Conservation (phyloP, 2,888 invertebrate species). For the Anoplius nigerrimus region DNA sequence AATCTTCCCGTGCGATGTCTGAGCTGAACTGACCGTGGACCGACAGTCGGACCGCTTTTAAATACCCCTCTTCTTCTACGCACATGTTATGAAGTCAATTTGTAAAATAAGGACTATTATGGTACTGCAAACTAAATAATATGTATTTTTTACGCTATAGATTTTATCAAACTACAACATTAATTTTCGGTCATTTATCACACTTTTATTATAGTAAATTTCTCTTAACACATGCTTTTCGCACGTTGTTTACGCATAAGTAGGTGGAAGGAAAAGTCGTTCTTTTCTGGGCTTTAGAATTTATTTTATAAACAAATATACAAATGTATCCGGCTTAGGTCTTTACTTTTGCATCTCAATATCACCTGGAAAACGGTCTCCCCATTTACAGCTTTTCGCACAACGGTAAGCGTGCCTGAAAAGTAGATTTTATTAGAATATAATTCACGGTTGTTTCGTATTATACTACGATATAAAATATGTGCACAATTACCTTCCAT, state of each 20-base stretch:
- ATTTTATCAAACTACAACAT: no score
- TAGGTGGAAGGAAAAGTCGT: no score
- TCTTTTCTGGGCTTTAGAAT: no score
- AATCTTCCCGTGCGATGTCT: conserved; percentile 48
- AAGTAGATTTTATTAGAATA: no score
- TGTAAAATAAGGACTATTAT: not conserved
- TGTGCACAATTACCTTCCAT: conserved; percentile 80
- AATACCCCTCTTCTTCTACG: conserved; percentile 44
- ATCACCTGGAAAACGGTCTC: conserved; percentile 84
- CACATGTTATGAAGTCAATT: not conserved
- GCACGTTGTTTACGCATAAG: no score
- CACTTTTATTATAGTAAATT: no score
- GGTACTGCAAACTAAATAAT: not conserved
- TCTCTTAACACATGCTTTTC: no score
- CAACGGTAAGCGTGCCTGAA: conserved; percentile 82
- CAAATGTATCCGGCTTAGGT: not conserved
- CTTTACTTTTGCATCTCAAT: conserved; percentile 53
- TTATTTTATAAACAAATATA: no score
- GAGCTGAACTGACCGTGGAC: conserved; percentile 51
- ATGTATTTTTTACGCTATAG: no score
- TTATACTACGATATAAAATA: no score
- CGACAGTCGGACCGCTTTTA: conserved; percentile 54
- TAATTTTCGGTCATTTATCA: no score
- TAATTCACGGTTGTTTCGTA: no score
- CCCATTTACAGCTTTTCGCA: conserved; percentile 85